Base-by-base conservation (phyloP, 2,797 vertebrate species). In the Molossus alvarezi region DNA sequence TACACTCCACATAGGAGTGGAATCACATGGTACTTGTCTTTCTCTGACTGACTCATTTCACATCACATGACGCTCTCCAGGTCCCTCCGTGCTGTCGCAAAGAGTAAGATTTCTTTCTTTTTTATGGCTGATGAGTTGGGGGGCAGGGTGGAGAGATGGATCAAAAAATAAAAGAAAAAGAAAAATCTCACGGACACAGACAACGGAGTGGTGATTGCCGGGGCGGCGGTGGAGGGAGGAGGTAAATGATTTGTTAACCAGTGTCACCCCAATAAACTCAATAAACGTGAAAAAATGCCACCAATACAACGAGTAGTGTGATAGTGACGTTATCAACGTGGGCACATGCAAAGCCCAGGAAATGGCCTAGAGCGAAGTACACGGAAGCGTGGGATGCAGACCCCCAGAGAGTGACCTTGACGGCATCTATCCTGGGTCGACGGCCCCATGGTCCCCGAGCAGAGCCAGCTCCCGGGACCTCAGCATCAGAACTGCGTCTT, bases 401-500 rank as follows among this genome's bases (percentile, higher is more conserved):
- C 57, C 48, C 33, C 3, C 23, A n/a, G 48, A 79, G 79, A 81
- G 13, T 45, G 64, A 67, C 89, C 89, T 58, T 73, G 33, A 41
- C 69, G 77, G 45, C 67, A 14, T 65, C 14, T 20, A 27, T 33
- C 48, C 14, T 20, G 73, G 93, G 67, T 90, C 97, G 95, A 90
- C n/a, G 88, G 95, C 57, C 15, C 17, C 4, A n/a, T 55, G 27
- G 79, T 67, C 79, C 18, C 69, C 1, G 69, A 12, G 37, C 11
- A 21, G 2, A 91, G 65, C 62, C 58, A 1, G 33, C 64, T 29
- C 12, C 29, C 55, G 51, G 65, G 80, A 79, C 67, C 71, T 88
- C 82, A 10, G 58, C 90, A 51, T 58, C 23, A 58, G 77, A 95
- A 86, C 69, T 51, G 73, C 87, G 95, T 97, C 94, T 94, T 77